Conservation (phyloP, 1,140 invertebrate genomes). For the Cylas formicarius region DNA sequence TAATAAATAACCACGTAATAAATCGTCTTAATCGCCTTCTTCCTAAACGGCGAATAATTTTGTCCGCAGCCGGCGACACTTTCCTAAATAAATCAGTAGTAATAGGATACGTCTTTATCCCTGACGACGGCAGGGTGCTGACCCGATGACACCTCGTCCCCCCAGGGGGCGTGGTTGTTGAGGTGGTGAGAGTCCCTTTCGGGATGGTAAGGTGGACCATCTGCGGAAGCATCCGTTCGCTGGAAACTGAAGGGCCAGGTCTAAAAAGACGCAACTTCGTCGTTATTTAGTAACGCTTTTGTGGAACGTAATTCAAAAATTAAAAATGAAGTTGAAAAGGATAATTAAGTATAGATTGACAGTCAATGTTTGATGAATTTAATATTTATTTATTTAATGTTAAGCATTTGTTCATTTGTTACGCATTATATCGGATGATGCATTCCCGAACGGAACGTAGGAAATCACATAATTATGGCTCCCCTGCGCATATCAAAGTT, state of each 20-base stretch:
- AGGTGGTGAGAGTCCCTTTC: too few relatives aligned
- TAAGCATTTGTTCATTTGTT: too few relatives aligned
- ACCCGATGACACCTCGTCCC: constrained; percentile 29
- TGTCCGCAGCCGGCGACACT: background rate
- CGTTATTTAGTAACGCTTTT: too few relatives aligned
- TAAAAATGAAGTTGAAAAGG: too few relatives aligned
- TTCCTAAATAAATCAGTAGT: constrained; percentile 35
- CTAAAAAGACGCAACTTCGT: constrained; percentile 29
- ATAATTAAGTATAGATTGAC: too few relatives aligned
- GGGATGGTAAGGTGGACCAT: constrained; percentile 23
- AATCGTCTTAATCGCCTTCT: constrained; percentile 9
- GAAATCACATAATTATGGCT: too few relatives aligned
- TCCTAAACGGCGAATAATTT: constrained; percentile 8
- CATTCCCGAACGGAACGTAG: too few relatives aligned
- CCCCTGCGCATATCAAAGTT: too few relatives aligned
- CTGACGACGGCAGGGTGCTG: constrained; percentile 34
- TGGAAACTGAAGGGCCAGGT: constrained; percentile 41
- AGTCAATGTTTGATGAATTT: too few relatives aligned
- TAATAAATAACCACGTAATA: constrained; percentile 15
- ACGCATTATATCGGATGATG: too few relatives aligned
- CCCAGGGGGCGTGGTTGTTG: constrained; percentile 15
- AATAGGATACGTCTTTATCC: constrained; percentile 40
- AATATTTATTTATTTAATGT: too few relatives aligned
- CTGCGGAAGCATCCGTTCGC: constrained; percentile 31
- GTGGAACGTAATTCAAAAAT: too few relatives aligned